Evolutionary conservation across 2,888 invertebrate species (phyloP).

Genomic region (Torymus texanus): DNA sequence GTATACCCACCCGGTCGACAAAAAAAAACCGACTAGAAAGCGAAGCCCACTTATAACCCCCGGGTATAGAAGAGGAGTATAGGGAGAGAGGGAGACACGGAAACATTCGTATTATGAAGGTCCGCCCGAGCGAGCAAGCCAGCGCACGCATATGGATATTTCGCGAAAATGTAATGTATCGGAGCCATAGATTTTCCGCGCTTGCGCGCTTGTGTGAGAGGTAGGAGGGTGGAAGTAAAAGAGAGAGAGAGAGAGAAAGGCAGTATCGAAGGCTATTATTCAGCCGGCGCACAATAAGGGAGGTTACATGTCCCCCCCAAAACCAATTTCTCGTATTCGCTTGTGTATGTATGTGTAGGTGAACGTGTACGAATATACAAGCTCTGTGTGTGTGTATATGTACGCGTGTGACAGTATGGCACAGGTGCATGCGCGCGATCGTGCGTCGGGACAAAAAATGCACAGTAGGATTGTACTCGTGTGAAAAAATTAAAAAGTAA

Average conservation of each 20-base stretch:
- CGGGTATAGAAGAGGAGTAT: no score
- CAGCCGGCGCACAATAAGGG: constrained; percentile 57
- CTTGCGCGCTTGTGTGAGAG: no score
- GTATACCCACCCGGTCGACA: background rate
- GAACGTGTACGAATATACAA: no score
- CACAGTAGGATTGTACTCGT: no score
- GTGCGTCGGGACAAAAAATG: no score
- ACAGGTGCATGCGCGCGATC: no score
- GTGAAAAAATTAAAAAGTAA: no score
- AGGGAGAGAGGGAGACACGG: background rate
- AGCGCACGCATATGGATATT: constrained; percentile 52
- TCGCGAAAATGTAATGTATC: constrained; percentile 55
- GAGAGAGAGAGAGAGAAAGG: background rate
- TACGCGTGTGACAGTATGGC: no score
- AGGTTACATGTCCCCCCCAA: constrained; percentile 53
- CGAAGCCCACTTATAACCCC: no score
- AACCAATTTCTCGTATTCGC: constrained; percentile 56
- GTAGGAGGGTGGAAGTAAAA: no score
- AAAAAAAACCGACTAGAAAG: constrained; percentile 11
- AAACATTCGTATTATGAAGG: constrained; percentile 53
- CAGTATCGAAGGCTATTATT: constrained; percentile 58
- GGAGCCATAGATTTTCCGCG: constrained; percentile 51
- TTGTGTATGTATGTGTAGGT: background rate
- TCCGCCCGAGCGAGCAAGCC: background rate
- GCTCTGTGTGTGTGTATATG: no score